A percentile compares a stretch with the other conserved stretches of the same genome.
phyloP scores from a whole-genome alignment of 2,113 vertebrate species.

The Clupea harengus region DNA sequence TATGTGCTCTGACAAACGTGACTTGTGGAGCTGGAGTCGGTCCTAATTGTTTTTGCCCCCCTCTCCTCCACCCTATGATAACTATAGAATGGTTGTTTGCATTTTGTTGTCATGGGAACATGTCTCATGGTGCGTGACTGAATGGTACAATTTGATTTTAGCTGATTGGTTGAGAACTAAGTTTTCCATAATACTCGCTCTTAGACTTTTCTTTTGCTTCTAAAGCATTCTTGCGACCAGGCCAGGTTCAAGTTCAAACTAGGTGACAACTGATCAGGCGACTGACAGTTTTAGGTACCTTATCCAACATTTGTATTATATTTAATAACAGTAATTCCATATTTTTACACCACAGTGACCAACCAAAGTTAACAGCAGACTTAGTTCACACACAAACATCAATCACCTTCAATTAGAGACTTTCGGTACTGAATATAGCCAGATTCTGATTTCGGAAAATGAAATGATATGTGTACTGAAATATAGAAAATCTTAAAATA shows the following conservation, averaged over 20 bases:
- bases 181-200: conserved; percentile 44
- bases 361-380: background rate
- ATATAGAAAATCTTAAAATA: background rate
- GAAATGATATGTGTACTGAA: background rate
- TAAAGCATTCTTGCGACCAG: background rate
- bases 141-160: conserved; percentile 58
- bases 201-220: conserved; percentile 31
- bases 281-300: background rate
- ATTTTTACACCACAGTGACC: background rate
- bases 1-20: conserved; percentile 36
- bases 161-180: conserved; percentile 46
- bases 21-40: conserved; percentile 39
- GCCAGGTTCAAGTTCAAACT: background rate
- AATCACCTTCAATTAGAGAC: background rate
- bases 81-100: conserved; percentile 29
- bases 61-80: background rate
- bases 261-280: background rate
- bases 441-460: background rate
- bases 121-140: conserved; percentile 26
- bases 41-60: background rate
- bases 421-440: background rate
- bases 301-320: background rate
- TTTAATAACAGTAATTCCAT: background rate
- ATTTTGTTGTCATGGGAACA: conserved; percentile 48
- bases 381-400: background rate